These are phyloP conservation scores for Micromys minutus DNA, from an alignment of 2,113 vertebrate species.

Conservation along the genomic window DNA sequence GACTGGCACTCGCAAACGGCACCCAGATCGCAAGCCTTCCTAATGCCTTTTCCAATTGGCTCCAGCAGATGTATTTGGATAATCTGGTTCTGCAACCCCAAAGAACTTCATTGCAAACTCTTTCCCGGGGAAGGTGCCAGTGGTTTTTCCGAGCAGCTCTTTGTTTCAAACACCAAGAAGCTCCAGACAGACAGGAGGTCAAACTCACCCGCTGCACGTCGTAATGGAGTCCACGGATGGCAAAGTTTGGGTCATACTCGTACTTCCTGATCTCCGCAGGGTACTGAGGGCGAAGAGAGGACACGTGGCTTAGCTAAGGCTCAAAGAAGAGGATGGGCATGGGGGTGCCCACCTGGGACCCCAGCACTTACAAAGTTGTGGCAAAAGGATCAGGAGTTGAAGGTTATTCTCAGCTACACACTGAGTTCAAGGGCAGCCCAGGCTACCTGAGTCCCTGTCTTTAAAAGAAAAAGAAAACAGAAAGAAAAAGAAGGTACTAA, in stretches of 20 bases:
- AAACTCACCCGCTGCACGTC: slow-evolving; percentile 96
- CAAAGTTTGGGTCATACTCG: slow-evolving; percentile 95
- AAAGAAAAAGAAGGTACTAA: neutral
- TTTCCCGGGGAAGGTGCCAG: neutral
- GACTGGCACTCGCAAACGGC: neutral
- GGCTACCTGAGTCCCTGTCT: neutral
- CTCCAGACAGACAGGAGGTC: neutral
- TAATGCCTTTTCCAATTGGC: neutral
- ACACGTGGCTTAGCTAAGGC: neutral
- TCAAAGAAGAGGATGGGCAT: neutral
- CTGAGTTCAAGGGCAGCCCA: neutral
- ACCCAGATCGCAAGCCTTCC: neutral
- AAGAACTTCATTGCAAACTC: neutral
- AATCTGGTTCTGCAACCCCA: neutral
- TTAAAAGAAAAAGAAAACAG: neutral
- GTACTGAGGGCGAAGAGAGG: slow-evolving; percentile 87
- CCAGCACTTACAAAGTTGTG: neutral
- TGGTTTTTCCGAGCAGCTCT: too few species aligned
- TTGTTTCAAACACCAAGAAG: neutral
- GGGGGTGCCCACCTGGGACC: too few species aligned
- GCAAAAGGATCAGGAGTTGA: neutral
- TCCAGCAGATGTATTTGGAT: neutral
- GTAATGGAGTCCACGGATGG: slow-evolving; percentile 97
- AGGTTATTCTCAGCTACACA: neutral
- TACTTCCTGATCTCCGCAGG: slow-evolving; percentile 93